Conservation (phyloP, 2,888 invertebrate species). For the Nysson spinosus region DNA sequence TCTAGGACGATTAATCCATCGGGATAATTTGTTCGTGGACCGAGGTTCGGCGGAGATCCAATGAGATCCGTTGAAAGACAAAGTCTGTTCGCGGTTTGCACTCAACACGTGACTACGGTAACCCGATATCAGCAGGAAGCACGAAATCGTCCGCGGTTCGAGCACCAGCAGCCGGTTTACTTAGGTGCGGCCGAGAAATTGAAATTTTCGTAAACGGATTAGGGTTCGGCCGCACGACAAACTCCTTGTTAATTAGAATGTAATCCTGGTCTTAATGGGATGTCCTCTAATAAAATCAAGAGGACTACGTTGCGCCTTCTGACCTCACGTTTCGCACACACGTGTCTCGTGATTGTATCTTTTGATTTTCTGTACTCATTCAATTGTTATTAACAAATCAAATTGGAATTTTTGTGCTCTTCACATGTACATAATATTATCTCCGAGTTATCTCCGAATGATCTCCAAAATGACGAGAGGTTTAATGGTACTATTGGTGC, state of each 20-base stretch:
- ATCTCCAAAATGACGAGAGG: no score
- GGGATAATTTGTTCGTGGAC: constrained; percentile 33
- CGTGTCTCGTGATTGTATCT: not conserved
- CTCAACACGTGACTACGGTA: constrained; percentile 49
- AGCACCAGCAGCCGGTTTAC: constrained; percentile 58
- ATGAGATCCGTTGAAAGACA: constrained; percentile 56
- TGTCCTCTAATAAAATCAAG: constrained; percentile 53
- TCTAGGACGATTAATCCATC: constrained; percentile 26
- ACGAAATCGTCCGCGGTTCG: constrained; percentile 37
- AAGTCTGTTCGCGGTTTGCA: constrained; percentile 65
- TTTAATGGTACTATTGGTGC: no score
- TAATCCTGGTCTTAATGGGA: constrained; percentile 69
- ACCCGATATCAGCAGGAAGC: constrained; percentile 19
- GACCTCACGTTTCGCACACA: not conserved
- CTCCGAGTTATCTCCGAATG: no score
- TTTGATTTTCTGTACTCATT: not conserved
- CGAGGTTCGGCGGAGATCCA: not conserved
- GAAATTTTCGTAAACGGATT: constrained; percentile 76
- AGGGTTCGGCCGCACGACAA: constrained; percentile 66
- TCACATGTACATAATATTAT: no score
- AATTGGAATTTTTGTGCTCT: no score
- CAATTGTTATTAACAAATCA: no score
- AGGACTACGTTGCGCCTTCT: constrained; percentile 2
- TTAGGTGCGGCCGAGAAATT: constrained; percentile 74
- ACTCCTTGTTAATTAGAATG: constrained; percentile 71